Percentiles rank a stretch among this genome's conserved stretches.
Evolutionary conservation across 1,140 invertebrate species (phyloP).

Genomic region (Drosophila repletoides): DNA sequence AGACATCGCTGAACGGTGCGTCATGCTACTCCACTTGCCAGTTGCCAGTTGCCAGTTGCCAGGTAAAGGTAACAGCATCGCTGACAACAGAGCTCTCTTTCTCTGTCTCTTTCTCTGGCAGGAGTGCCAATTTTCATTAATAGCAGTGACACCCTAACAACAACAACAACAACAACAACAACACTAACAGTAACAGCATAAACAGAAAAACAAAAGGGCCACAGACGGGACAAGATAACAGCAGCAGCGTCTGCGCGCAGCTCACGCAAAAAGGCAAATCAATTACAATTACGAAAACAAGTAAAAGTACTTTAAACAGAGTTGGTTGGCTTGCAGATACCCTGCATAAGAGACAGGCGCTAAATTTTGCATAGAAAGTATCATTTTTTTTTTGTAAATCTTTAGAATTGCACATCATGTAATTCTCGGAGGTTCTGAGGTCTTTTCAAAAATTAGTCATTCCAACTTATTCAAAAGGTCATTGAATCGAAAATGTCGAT

Average conservation of each 20-base stretch:
- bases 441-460: too few relatives aligned
- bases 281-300: constrained; percentile 67
- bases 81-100: neutral
- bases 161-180: constrained; percentile 3
- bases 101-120: neutral
- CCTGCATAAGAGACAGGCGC: too few relatives aligned
- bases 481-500: too few relatives aligned
- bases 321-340: neutral
- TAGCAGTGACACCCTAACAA: constrained; percentile 10
- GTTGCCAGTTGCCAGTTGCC: neutral
- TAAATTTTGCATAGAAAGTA: too few relatives aligned
- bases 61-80: constrained; percentile 4
- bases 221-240: constrained; percentile 22
- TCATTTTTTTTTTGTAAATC: too few relatives aligned
- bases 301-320: neutral
- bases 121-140: constrained; percentile 39
- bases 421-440: too few relatives aligned
- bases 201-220: constrained; percentile 16
- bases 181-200: neutral
- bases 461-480: too few relatives aligned
- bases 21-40: neutral
- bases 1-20: constrained; percentile 34
- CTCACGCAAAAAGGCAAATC: constrained; percentile 58
- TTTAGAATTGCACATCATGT: too few relatives aligned
- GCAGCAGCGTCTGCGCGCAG: constrained; percentile 10